phyloP scores from a whole-genome alignment of 30 jellyfish, hydroid and myxozoan genomes.

The Hydra vulgaris region DNA sequence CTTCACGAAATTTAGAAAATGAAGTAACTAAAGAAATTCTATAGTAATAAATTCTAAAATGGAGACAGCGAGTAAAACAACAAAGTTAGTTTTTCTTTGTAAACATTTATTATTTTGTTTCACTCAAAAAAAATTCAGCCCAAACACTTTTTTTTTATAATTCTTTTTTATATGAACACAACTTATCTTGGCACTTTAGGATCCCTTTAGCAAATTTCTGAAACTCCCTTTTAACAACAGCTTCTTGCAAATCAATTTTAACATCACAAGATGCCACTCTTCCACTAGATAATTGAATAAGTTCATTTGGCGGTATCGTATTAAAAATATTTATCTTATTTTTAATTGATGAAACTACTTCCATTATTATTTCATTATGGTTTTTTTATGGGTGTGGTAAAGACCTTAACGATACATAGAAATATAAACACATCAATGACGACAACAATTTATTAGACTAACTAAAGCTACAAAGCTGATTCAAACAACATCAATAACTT shows the following conservation, averaged over 20 bases:
- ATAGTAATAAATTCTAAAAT: too few species aligned
- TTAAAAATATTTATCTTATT: conserved; percentile 30
- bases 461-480: background rate
- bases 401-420: conserved; percentile 10
- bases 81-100: too few species aligned
- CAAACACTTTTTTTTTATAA: too few species aligned
- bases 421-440: background rate
- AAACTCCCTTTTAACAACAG: conserved; percentile 20
- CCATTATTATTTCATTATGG: conserved; percentile 12
- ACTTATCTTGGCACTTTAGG: too few species aligned
- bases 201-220: conserved; percentile 15
- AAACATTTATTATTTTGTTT: too few species aligned
- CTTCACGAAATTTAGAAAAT: too few species aligned
- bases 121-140: too few species aligned
- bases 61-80: too few species aligned
- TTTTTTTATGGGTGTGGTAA: conserved; percentile 14
- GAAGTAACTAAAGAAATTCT: too few species aligned
- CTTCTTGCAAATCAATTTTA: conserved; percentile 13
- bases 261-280: conserved; percentile 30
- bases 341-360: conserved; percentile 9
- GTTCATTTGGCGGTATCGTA: background rate
- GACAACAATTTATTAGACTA: background rate
- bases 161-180: too few species aligned
- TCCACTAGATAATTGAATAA: conserved; percentile 29
- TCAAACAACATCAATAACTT: background rate